Conservation (phyloP, 1,140 invertebrate species). For the Leptopilina boulardi region DNA sequence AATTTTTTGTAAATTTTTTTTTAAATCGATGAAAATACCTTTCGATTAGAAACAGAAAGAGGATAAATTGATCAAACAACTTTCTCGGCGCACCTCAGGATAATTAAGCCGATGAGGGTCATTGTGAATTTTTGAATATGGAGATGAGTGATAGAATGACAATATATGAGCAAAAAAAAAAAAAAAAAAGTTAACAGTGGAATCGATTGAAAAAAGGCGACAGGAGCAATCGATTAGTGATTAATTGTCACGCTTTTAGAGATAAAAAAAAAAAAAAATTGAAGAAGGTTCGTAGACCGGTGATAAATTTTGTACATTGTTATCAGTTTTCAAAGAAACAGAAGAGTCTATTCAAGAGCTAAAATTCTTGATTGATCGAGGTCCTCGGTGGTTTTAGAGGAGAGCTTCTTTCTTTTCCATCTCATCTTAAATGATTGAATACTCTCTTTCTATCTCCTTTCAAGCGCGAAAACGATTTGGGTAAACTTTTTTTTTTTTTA, state of each 20-base stretch:
- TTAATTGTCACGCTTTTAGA: slow-evolving; percentile 22
- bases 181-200: not conserved
- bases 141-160: slow-evolving; percentile 47
- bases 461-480: not conserved
- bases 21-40: too few species aligned
- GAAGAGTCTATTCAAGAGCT: slow-evolving; percentile 25
- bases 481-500: not conserved
- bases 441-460: not conserved
- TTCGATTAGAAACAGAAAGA: not conserved
- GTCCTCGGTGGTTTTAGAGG: slow-evolving; percentile 6
- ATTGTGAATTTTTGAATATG: too few species aligned
- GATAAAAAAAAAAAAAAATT: too few species aligned
- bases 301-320: slow-evolving; percentile 6
- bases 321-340: slow-evolving; percentile 10
- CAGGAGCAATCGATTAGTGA: slow-evolving; percentile 29
- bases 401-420: not conserved
- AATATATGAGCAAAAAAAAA: not conserved
- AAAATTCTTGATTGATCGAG: slow-evolving; percentile 26
- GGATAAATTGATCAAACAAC: slow-evolving; percentile 40
- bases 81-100: slow-evolving; percentile 53
- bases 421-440: slow-evolving; percentile 27
- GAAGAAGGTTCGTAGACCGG: not conserved
- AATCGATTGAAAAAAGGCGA: not conserved
- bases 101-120: slow-evolving; percentile 52
- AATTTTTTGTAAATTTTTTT: too few species aligned